These are phyloP conservation scores for Thera britannica DNA, from an alignment of 2,888 invertebrate species.

Conservation along the genomic window DNA sequence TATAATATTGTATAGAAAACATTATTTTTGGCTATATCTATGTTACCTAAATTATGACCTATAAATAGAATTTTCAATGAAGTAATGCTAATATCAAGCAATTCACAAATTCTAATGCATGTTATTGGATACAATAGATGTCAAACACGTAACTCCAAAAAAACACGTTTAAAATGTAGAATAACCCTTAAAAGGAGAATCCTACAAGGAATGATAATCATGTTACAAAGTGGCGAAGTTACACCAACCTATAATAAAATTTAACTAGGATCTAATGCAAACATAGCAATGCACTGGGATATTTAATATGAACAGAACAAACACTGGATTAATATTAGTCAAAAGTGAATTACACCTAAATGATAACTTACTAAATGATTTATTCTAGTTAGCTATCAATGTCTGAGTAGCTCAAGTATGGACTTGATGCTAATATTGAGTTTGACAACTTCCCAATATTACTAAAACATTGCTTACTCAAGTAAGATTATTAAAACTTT, in stretches of 20 bases:
- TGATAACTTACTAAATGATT: conserved; percentile 44
- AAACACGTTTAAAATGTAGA: conserved; percentile 57
- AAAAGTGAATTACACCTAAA: conserved; percentile 48
- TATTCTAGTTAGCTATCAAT: conserved; percentile 41
- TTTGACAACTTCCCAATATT: background rate
- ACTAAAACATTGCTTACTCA: background rate
- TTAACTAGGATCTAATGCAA: conserved; percentile 62
- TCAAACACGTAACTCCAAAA: conserved; percentile 54
- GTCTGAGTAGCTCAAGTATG: conserved; percentile 23
- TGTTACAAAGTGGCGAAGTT: conserved; percentile 40
- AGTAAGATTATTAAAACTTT: conserved; percentile 10
- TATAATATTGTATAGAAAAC: conserved; percentile 25
- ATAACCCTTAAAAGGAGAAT: conserved; percentile 55
- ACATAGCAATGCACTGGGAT: conserved; percentile 65
- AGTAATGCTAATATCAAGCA: conserved; percentile 60
- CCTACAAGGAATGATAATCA: conserved; percentile 67
- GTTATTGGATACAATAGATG: conserved; percentile 60
- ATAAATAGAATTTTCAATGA: conserved; percentile 40
- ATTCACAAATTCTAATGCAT: conserved; percentile 65
- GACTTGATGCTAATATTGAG: conserved; percentile 8
- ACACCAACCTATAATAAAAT: conserved; percentile 46
- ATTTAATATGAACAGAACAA: conserved; percentile 52
- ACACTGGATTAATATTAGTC: conserved; percentile 56
- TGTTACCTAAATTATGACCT: conserved; percentile 49
- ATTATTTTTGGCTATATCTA: conserved; percentile 31